These are phyloP conservation scores for Muscicapa striata DNA, from an alignment of 2,797 vertebrate species.

Conservation along the genomic window DNA sequence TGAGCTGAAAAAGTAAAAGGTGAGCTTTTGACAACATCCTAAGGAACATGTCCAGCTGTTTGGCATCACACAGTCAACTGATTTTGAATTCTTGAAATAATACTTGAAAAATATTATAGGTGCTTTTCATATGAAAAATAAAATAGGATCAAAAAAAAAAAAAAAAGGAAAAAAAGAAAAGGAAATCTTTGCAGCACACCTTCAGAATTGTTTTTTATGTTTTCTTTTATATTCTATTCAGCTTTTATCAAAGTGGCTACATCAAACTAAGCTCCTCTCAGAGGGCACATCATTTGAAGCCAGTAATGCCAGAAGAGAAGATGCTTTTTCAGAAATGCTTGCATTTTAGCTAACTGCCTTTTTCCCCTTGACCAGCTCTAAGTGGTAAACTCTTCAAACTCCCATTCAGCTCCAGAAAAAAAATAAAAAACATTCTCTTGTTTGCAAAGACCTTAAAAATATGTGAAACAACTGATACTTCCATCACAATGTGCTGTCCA, in stretches of 20 bases:
- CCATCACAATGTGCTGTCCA: background rate
- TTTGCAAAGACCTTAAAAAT: background rate
- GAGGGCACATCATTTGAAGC: slow-evolving; percentile 68
- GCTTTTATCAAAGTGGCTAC: slow-evolving; percentile 59
- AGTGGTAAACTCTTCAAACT: slow-evolving; percentile 48
- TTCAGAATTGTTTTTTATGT: slow-evolving; percentile 45
- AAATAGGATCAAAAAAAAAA: background rate
- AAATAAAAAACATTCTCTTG: background rate
- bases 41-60: background rate
- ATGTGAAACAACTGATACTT: background rate
- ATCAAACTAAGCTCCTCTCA: slow-evolving; percentile 71
- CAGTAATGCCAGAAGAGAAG: slow-evolving; percentile 50
- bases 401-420: background rate
- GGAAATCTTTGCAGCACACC: slow-evolving; percentile 34
- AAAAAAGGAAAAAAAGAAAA: background rate
- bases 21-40: background rate
- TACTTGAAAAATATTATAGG: background rate
- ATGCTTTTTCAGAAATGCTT: slow-evolving; percentile 62
- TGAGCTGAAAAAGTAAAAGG: background rate
- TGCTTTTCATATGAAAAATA: background rate
- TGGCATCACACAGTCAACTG: background rate
- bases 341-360: slow-evolving; percentile 64
- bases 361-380: slow-evolving; percentile 41
- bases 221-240: slow-evolving; percentile 53
- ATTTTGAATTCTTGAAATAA: background rate